These are phyloP conservation scores for Drosophila mojavensis DNA, from an alignment of 1,140 invertebrate genomes.

Conservation along the genomic window DNA sequence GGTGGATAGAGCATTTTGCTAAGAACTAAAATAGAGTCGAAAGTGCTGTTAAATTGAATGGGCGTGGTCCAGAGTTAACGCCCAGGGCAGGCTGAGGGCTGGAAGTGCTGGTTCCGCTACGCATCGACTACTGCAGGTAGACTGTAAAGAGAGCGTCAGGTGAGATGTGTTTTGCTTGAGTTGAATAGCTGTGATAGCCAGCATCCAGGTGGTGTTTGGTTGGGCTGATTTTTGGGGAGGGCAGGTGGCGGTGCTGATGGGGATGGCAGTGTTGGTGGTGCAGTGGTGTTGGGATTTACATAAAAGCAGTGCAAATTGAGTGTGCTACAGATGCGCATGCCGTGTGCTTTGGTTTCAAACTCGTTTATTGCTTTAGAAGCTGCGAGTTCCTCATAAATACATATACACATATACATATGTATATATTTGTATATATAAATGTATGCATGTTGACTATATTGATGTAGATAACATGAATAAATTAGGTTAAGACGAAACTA, in stretches of 20 bases:
- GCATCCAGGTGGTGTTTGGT: slow-evolving; percentile 12
- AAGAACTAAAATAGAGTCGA: slow-evolving; percentile 43
- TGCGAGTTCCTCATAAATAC: slow-evolving; percentile 53
- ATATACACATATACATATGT: slow-evolving; percentile 57
- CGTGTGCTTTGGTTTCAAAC: slow-evolving; percentile 54
- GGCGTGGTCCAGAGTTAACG: slow-evolving; percentile 62
- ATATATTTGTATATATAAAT: not conserved
- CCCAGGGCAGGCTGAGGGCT: slow-evolving; percentile 51
- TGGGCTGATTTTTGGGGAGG: not conserved
- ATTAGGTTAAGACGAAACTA: slow-evolving; percentile 55
- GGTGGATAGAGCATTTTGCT: slow-evolving; percentile 48
- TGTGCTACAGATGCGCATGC: slow-evolving; percentile 51
- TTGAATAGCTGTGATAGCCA: slow-evolving; percentile 21
- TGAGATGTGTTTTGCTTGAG: slow-evolving; percentile 49
- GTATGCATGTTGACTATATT: slow-evolving; percentile 37
- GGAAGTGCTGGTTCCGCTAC: slow-evolving; percentile 36
- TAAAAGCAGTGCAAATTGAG: slow-evolving; percentile 44
- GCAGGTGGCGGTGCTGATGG: slow-evolving; percentile 5
- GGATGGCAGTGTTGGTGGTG: not conserved
- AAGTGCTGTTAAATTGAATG: slow-evolving; percentile 46
- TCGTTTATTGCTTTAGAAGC: slow-evolving; percentile 32
- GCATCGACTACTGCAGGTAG: slow-evolving; percentile 67
- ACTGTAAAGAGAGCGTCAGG: slow-evolving; percentile 78
- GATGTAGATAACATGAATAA: slow-evolving; percentile 57
- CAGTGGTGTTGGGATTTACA: slow-evolving; percentile 20